Conservation (phyloP, 2,888 invertebrate species). For the Agapostemon virescens region DNA sequence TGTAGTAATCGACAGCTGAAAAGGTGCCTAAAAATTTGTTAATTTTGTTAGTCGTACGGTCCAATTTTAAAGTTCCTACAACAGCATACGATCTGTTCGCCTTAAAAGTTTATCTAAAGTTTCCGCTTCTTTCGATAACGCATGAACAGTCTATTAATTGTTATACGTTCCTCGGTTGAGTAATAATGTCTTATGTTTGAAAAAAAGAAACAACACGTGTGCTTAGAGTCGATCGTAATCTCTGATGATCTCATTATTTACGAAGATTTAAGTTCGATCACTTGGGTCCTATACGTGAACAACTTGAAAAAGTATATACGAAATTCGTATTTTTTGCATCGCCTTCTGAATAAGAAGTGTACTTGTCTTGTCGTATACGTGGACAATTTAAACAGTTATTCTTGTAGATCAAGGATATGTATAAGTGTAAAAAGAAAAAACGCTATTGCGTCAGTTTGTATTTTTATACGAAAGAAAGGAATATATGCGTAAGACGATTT, state of each 20-base stretch:
- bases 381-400: conserved; percentile 12
- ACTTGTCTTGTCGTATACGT: background rate
- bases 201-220: background rate
- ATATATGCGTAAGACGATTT: conserved; percentile 7
- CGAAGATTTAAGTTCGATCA: background rate
- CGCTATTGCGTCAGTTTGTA: conserved; percentile 31
- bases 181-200: background rate
- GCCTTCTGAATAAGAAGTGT: conserved; percentile 1
- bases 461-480: conserved; percentile 34
- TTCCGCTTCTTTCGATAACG: background rate
- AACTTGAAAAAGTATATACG: conserved; percentile 48
- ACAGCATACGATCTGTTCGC: background rate
- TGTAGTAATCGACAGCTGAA: background rate
- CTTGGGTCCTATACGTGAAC: conserved; percentile 17
- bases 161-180: conserved; percentile 4
- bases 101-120: background rate
- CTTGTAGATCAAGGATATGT: conserved; percentile 42
- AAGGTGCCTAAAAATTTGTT: conserved; percentile 18
- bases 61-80: conserved; percentile 31
- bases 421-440: conserved; percentile 15
- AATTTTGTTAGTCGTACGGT: conserved; percentile 16
- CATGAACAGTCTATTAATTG: background rate
- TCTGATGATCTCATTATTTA: conserved; percentile 28
- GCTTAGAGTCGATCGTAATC: conserved; percentile 9
- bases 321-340: conserved; percentile 56